phyloP scores from a whole-genome alignment of 2,888 invertebrate species.

The Microplitis deprimator region DNA sequence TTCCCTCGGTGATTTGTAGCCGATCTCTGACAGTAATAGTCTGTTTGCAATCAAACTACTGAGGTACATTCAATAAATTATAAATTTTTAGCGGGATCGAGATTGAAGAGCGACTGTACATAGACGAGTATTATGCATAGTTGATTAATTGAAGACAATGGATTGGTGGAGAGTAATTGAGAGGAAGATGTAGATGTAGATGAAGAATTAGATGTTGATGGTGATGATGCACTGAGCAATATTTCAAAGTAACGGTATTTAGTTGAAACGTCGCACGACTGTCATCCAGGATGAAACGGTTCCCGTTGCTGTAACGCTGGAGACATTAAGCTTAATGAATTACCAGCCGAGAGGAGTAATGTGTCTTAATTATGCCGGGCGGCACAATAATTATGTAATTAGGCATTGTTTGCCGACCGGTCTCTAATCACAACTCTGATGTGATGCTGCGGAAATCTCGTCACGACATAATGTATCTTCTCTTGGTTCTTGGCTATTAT shows the following conservation, averaged over 20 bases:
- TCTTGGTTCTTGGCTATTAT: constrained; percentile 35
- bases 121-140: neutral
- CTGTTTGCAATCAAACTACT: neutral
- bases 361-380: constrained; percentile 68
- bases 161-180: neutral
- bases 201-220: neutral
- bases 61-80: neutral
- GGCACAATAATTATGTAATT: constrained; percentile 70
- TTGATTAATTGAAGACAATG: neutral
- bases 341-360: constrained; percentile 66
- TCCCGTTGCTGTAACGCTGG: constrained; percentile 55
- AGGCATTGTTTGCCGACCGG: constrained; percentile 63
- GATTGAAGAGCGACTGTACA: neutral
- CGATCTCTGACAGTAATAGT: neutral
- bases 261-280: constrained; percentile 62
- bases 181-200: constrained; percentile 1
- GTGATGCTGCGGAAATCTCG: constrained; percentile 53
- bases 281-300: constrained; percentile 66
- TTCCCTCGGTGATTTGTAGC: neutral
- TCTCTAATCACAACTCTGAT: constrained; percentile 62
- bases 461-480: constrained; percentile 49
- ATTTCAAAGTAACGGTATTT: constrained; percentile 66
- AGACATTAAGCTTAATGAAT: constrained; percentile 70
- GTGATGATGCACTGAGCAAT: constrained; percentile 49
- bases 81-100: neutral